These are phyloP conservation scores for Aphelenchoides besseyi DNA, from an alignment of 1,140 invertebrate species.

Conservation along the genomic window DNA sequence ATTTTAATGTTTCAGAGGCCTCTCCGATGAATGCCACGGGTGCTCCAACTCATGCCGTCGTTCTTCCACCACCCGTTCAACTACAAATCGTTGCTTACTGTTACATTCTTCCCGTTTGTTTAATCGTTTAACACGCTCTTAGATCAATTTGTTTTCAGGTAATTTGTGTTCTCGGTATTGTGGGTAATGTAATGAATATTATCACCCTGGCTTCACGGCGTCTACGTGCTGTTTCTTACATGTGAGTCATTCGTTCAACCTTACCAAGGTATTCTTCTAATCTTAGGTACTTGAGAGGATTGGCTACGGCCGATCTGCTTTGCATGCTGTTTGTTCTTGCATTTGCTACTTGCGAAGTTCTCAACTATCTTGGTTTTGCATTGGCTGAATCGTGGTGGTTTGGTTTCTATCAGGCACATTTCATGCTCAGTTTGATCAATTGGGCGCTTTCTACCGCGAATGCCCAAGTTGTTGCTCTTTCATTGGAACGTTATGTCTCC, in stretches of 20 bases:
- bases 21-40: background rate
- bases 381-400: slow-evolving; percentile 44
- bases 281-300: slow-evolving; percentile 39
- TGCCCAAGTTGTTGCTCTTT: slow-evolving; percentile 58
- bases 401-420: slow-evolving; percentile 59
- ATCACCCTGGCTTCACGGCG: slow-evolving; percentile 56
- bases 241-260: slow-evolving; percentile 30
- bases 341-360: slow-evolving; percentile 53
- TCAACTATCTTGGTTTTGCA: slow-evolving; percentile 37
- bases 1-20: background rate
- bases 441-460: slow-evolving; percentile 60
- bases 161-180: slow-evolving; percentile 58
- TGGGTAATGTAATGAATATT: slow-evolving; percentile 56
- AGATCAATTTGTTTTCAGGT: no score
- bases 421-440: slow-evolving; percentile 61
- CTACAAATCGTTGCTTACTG: slow-evolving; percentile 54
- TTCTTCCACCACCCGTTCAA: background rate
- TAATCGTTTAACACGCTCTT: no score
- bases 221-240: slow-evolving; percentile 60
- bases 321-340: slow-evolving; percentile 62
- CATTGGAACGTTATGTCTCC: slow-evolving; percentile 56
- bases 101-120: slow-evolving; percentile 58
- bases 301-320: slow-evolving; percentile 58
- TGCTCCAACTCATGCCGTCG: background rate
- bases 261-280: background rate